Conservation (phyloP, 2,888 invertebrate species). For the Drosophila yooni region DNA sequence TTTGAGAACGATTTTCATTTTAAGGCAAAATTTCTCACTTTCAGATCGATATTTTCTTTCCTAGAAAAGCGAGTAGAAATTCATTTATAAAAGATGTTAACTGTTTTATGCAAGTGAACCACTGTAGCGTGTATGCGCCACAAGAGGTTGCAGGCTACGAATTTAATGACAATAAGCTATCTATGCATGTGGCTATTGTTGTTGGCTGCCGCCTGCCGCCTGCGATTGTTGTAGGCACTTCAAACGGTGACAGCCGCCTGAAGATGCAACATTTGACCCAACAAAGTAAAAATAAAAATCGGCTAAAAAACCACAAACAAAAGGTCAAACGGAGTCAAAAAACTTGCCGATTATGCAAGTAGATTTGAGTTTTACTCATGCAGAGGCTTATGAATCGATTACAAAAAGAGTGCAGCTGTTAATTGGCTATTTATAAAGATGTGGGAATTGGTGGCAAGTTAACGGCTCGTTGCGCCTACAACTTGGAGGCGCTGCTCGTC, state of each 20-base stretch:
- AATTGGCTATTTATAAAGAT: background rate
- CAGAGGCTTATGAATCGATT: slow-evolving; percentile 5
- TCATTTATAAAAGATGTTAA: background rate
- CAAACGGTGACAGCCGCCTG: slow-evolving; percentile 16
- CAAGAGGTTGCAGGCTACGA: slow-evolving; percentile 15
- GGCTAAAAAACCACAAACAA: slow-evolving; percentile 24
- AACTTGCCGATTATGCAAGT: slow-evolving; percentile 42
- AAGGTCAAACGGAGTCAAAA: slow-evolving; percentile 53
- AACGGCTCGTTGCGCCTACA: slow-evolving; percentile 54
- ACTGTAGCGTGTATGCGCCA: slow-evolving; percentile 3
- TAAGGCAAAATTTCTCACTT: background rate
- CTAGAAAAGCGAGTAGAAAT: background rate
- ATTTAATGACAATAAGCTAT: slow-evolving; percentile 46
- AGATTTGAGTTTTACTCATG: slow-evolving; percentile 11
- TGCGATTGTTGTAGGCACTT: slow-evolving; percentile 18
- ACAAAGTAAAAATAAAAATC: background rate
- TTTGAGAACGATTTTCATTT: background rate
- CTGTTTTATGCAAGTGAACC: background rate
- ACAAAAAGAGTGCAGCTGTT: slow-evolving; percentile 28
- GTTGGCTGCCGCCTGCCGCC: slow-evolving; percentile 3
- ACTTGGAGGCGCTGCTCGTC: background rate
- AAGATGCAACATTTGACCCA: slow-evolving; percentile 36
- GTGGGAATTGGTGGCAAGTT: slow-evolving; percentile 55
- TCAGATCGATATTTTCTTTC: background rate
- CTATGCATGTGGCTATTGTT: slow-evolving; percentile 22